Percentiles rank a stretch among this genome's conserved stretches.
phyloP scores from a whole-genome alignment of 2,113 vertebrate species.

The Etheostoma spectabile region DNA sequence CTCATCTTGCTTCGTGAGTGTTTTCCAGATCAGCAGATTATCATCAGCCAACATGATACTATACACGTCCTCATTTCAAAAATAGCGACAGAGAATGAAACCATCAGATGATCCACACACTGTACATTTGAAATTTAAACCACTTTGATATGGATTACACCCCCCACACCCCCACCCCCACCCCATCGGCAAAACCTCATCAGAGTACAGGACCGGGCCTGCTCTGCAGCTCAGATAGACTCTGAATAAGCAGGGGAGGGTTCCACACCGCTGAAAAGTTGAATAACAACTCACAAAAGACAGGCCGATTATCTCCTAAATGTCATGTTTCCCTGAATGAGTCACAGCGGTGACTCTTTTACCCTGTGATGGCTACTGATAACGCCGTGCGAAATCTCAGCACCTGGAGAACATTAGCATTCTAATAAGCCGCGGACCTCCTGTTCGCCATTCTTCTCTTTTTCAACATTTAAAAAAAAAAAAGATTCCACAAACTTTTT shows the following conservation, averaged over 20 bases:
- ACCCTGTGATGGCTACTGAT: conserved; percentile 65
- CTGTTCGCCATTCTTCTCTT: conserved; percentile 19
- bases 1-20: not conserved
- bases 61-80: conserved; percentile 24
- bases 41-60: conserved; percentile 10
- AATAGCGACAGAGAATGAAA: conserved; percentile 28
- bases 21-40: conserved; percentile 53
- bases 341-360: conserved; percentile 64
- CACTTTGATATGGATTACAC: conserved; percentile 45
- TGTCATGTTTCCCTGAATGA: conserved; percentile 76
- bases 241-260: conserved; percentile 42
- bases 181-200: conserved; percentile 30
- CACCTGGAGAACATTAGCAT: conserved; percentile 70
- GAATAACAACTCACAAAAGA: conserved; percentile 65
- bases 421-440: conserved; percentile 64
- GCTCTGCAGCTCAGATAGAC: conserved; percentile 48
- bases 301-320: conserved; percentile 79
- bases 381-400: conserved; percentile 50
- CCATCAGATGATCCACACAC: not conserved
- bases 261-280: conserved; percentile 53
- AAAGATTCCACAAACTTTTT: conserved; percentile 30
- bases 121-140: conserved; percentile 56
- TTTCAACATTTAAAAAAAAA: not conserved
- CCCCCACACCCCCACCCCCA: not conserved
- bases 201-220: conserved; percentile 31